Evolutionary conservation across 2,113 vertebrate genomes (phyloP).

Genomic region (Scatophagus argus): DNA sequence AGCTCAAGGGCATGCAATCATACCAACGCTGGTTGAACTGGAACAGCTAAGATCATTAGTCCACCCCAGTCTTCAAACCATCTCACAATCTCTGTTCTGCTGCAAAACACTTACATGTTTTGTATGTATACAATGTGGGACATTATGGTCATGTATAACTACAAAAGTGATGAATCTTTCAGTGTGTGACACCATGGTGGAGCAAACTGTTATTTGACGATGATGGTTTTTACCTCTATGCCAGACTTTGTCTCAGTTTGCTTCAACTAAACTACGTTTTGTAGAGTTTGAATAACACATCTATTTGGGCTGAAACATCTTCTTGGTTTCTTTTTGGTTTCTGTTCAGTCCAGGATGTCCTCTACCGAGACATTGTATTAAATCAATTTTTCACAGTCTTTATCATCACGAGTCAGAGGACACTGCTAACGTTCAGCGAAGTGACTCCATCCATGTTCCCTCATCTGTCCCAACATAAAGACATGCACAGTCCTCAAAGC

Average conservation of each 20-base stretch:
- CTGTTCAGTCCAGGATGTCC: constrained; percentile 21
- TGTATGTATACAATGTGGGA: not conserved
- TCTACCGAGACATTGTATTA: constrained; percentile 29
- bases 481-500: constrained; percentile 41
- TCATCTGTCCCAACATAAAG: constrained; percentile 28
- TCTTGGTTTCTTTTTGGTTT: constrained; percentile 11
- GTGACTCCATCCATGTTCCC: constrained; percentile 20
- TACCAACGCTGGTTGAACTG: not conserved
- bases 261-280: not conserved
- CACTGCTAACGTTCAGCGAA: constrained; percentile 10
- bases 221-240: not conserved
- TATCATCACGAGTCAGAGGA: constrained; percentile 45
- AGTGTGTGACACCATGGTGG: not conserved
- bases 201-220: not conserved
- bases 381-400: constrained; percentile 43
- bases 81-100: not conserved
- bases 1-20: not conserved
- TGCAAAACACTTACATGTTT: not conserved
- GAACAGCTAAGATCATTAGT: not conserved
- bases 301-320: not conserved
- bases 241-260: not conserved
- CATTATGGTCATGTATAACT: not conserved
- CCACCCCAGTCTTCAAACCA: not conserved
- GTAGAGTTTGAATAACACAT: not conserved
- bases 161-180: not conserved